Evolutionary conservation across 2,888 invertebrate species (phyloP).

Genomic region (Strigamia transsilvanica): DNA sequence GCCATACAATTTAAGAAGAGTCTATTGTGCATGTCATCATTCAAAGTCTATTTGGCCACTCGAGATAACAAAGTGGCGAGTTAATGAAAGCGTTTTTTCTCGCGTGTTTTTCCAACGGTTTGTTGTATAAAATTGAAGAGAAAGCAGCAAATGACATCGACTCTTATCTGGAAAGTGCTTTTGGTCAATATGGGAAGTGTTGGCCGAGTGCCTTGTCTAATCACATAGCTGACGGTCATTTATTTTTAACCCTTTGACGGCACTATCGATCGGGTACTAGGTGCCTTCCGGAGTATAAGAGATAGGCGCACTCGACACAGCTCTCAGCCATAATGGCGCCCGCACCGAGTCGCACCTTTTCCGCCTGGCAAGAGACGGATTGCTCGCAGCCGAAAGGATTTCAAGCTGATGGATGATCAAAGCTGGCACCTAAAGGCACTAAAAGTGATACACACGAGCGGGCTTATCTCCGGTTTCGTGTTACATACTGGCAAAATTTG

Average conservation of each 20-base stretch:
- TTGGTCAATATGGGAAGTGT: constrained; percentile 19
- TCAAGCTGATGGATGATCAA: constrained; percentile 41
- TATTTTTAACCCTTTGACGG: constrained; percentile 47
- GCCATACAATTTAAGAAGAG: constrained; percentile 31
- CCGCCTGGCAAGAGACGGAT: constrained; percentile 41
- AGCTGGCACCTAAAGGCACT: constrained; percentile 26
- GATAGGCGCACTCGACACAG: constrained; percentile 35
- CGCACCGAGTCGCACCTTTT: constrained; percentile 39
- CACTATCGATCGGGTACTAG: constrained; percentile 35
- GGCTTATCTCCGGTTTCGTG: not conserved
- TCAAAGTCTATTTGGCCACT: not conserved
- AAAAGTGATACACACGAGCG: constrained; percentile 1
- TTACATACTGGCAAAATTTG: constrained; percentile 1
- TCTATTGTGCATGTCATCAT: not conserved
- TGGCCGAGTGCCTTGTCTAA: constrained; percentile 25
- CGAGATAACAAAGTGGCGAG: not conserved
- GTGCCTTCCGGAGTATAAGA: constrained; percentile 24
- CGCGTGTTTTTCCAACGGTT: not conserved
- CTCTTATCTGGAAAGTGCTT: constrained; percentile 13
- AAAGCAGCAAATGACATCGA: constrained; percentile 13
- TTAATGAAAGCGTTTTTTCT: not conserved
- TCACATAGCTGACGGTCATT: constrained; percentile 43
- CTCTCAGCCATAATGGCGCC: constrained; percentile 48
- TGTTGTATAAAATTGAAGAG: constrained; percentile 25
- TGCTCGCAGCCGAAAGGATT: constrained; percentile 35